Conservation (phyloP, 2,113 vertebrate genomes). For the Athene noctua region DNA sequence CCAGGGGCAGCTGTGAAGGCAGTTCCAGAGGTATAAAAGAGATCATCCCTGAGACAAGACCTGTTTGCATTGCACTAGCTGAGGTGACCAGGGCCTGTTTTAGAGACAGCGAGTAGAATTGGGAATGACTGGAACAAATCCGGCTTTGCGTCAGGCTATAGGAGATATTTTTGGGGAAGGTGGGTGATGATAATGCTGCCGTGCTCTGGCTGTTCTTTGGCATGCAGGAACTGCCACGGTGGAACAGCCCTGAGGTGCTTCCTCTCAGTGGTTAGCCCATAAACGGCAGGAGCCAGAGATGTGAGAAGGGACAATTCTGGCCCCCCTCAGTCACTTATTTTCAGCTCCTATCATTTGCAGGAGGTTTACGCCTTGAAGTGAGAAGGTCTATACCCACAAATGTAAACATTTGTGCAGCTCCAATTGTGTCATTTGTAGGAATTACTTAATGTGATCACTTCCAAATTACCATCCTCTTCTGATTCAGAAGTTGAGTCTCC, state of each 20-base stretch:
- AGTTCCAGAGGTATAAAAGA: neutral
- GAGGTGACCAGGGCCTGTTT: neutral
- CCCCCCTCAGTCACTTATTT: neutral
- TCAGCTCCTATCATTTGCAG: rapidly evolving
- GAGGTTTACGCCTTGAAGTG: neutral
- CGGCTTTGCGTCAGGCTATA: neutral
- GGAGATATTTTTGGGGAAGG: neutral
- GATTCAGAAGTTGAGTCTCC: constrained; percentile 42
- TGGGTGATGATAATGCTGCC: neutral
- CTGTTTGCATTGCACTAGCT: neutral
- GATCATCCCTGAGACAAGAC: neutral
- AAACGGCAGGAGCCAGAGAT: neutral
- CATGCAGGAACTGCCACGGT: rapidly evolving
- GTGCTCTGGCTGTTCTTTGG: neutral
- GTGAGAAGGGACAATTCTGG: neutral
- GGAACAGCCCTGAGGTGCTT: neutral
- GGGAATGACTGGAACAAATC: neutral
- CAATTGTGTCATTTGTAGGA: neutral
- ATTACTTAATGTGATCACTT: constrained; percentile 16
- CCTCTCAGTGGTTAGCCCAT: neutral
- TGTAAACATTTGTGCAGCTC: neutral
- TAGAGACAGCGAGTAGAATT: neutral
- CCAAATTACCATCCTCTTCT: neutral
- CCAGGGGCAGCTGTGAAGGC: neutral
- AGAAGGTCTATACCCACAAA: neutral